Evolutionary conservation across 53 echinoderm and acorn worm genomes (phyloP), one percentile per base, ranked within the genome.

Genomic region (Holothuria scabra): DNA sequence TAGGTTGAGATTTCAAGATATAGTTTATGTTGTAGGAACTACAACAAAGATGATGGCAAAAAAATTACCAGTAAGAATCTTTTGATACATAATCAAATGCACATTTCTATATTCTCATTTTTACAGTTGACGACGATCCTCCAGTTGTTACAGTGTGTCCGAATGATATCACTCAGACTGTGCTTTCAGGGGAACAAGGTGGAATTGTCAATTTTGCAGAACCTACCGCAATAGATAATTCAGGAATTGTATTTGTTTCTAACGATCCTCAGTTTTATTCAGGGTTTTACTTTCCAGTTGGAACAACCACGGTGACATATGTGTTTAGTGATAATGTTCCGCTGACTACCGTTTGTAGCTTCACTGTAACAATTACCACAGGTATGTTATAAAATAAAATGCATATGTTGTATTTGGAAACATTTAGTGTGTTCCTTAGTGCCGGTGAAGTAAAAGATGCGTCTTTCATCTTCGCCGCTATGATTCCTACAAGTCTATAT

Each of bases 201-300:
- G 78, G 78, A 20, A 30, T 78, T 30, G 78, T 78, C 32, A 78
- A 78, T 56, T 78, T 78, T 32, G 59, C 78, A 12, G 18, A 26
- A 18, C 78, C 78, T 31, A 11, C 18, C 5, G 78, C 78, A 78
- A 25, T 21, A 46, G 78, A 78, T 58, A 78, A 78, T 78, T 78
- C 78, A 28, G 78, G 78, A 49, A 52, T 58, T 16, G 78, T 78
- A 3, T 56, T 30, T 29, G 9, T 78, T 28, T 14, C 14, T 19
- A 78, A 57, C 57, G 19, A 78, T 32, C 78, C 78, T 31, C 30
- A 56, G 11, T 78, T 26, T 29, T 78, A 78, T 56, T 16, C 58
- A 3, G 78, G 78, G 5, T 78, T 78, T 78, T 78, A 78, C 29
- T 78, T 78, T 32, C 78, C 78, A 18, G 14, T 78, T 21, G 78